Conservation (phyloP, 1,140 invertebrate species). For the Neodiprion fabricii region DNA sequence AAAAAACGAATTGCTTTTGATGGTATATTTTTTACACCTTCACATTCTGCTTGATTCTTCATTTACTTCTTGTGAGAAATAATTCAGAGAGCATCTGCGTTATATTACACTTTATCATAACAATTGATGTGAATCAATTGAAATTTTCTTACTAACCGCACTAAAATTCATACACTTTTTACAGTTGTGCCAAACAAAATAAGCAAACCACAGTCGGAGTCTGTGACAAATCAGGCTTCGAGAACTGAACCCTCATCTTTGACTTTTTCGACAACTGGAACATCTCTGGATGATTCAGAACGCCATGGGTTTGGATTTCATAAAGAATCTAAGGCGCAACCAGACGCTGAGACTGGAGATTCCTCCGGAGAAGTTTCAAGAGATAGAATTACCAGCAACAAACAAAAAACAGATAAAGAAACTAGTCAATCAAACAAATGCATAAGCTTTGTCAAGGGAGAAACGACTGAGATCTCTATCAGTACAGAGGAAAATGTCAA, state of each 20-base stretch:
- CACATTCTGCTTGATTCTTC: not conserved
- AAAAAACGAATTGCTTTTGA: conserved; percentile 58
- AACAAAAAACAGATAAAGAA: not conserved
- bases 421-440: conserved; percentile 14
- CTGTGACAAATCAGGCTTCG: not conserved
- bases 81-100: no score
- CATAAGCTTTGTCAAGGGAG: conserved; percentile 48
- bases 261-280: not conserved
- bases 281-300: conserved; percentile 27
- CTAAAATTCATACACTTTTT: conserved; percentile 11
- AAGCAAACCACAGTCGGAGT: conserved; percentile 18
- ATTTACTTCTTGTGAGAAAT: not conserved
- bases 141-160: no score
- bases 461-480: conserved; percentile 25
- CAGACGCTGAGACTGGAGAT: conserved; percentile 23
- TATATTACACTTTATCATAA: no score
- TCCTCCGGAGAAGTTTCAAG: conserved; percentile 6
- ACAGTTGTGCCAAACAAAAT: conserved; percentile 41
- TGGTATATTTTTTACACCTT: conserved; percentile 33
- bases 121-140: no score
- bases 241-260: not conserved
- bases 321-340: conserved; percentile 25
- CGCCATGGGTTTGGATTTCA: conserved; percentile 37
- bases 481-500: conserved; percentile 35
- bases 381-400: not conserved